Evolutionary conservation across 2,113 vertebrate genomes (phyloP).

Genomic region (Oreochromis tanganicae): DNA sequence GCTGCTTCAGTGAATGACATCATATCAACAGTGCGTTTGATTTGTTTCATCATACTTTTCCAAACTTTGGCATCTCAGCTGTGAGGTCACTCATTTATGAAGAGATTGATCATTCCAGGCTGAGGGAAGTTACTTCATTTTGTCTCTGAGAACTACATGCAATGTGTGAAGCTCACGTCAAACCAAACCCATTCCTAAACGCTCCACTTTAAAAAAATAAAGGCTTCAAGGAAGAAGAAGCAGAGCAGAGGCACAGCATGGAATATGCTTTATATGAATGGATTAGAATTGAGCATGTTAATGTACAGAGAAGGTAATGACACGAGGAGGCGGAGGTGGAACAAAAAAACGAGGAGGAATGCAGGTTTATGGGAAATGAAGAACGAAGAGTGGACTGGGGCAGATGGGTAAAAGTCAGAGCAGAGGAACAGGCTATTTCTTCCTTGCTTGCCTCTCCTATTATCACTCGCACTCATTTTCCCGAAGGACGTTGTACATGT

Average conservation of each 20-base stretch:
- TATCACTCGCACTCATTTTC: conserved; percentile 80
- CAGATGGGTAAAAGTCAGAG: neutral
- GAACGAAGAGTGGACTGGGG: neutral
- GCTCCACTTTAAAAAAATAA: neutral
- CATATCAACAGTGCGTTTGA: conserved; percentile 4
- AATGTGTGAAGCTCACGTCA: neutral
- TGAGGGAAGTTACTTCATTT: neutral
- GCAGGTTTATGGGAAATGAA: neutral
- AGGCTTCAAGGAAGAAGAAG: conserved; percentile 7
- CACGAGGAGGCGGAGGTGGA: neutral
- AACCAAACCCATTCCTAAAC: conserved; percentile 10
- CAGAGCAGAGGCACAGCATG: conserved; percentile 52
- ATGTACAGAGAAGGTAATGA: neutral
- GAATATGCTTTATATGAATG: conserved; percentile 8
- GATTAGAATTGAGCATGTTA: neutral
- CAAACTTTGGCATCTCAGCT: conserved; percentile 62
- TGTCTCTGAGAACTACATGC: conserved; percentile 18
- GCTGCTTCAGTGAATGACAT: conserved; percentile 29
- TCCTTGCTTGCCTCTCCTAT: neutral
- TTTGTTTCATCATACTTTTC: conserved; percentile 2
- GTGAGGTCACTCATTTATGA: conserved; percentile 35
- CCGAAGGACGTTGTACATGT: conserved; percentile 80
- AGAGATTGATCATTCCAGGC: conserved; percentile 20
- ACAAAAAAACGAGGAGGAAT: conserved; percentile 14
- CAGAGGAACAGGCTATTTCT: neutral